phyloP scores from a whole-genome alignment of 2,888 invertebrate species.

The Glaucopsyche alexis region DNA sequence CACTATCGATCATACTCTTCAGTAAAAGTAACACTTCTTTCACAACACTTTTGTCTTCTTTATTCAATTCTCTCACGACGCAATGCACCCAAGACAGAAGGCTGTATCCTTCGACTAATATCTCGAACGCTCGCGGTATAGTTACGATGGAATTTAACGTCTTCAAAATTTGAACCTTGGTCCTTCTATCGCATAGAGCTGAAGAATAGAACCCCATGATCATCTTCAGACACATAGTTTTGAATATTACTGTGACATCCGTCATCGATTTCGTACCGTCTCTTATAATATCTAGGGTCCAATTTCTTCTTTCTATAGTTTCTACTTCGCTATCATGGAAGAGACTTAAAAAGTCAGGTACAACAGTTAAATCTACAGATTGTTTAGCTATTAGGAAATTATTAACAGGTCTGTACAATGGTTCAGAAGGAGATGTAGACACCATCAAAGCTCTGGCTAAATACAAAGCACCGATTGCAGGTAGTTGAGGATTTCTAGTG shows the following conservation, averaged over 20 bases:
- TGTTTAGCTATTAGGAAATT: slow-evolving; percentile 89
- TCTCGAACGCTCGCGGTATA: slow-evolving; percentile 82
- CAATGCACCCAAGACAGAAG: slow-evolving; percentile 85
- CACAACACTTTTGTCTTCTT: slow-evolving; percentile 48
- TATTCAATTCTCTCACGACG: slow-evolving; percentile 49
- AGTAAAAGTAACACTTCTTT: slow-evolving; percentile 52
- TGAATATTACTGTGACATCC: slow-evolving; percentile 87
- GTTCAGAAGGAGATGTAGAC: slow-evolving; percentile 86
- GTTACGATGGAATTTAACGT: slow-evolving; percentile 82
- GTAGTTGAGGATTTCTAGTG: slow-evolving; percentile 70
- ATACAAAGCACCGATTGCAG: slow-evolving; percentile 83
- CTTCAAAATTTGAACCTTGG: slow-evolving; percentile 83
- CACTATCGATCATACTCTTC: slow-evolving; percentile 56
- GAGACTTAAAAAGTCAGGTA: slow-evolving; percentile 93
- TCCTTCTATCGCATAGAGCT: slow-evolving; percentile 80
- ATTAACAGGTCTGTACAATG: slow-evolving; percentile 88
- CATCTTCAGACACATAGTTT: slow-evolving; percentile 87
- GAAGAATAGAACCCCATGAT: slow-evolving; percentile 85
- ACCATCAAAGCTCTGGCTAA: slow-evolving; percentile 85
- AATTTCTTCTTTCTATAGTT: slow-evolving; percentile 83
- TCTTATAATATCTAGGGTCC: slow-evolving; percentile 87
- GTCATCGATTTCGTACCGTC: slow-evolving; percentile 87
- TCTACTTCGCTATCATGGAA: slow-evolving; percentile 89
- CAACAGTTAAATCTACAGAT: slow-evolving; percentile 85
- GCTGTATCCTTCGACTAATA: slow-evolving; percentile 84